Conservation (phyloP, 2,113 vertebrate species). For the Orientallactaga bullata region DNA sequence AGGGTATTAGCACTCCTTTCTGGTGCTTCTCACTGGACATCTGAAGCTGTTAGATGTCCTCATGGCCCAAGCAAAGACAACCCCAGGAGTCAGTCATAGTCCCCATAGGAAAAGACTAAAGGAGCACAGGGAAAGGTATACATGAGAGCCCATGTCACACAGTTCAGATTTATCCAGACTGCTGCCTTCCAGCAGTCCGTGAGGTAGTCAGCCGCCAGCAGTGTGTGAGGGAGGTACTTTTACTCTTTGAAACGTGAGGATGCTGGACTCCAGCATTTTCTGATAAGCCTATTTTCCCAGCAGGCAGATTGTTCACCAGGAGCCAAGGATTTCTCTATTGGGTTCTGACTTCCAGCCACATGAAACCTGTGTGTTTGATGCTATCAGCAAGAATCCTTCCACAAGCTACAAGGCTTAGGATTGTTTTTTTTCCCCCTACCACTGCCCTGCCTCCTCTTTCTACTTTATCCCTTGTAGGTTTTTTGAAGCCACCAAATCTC, state of each 20-base stretch:
- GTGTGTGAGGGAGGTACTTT: no score
- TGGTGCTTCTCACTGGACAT: not conserved
- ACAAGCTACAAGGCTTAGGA: not conserved
- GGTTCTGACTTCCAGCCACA: not conserved
- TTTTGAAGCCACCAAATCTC: not conserved
- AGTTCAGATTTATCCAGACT: no score
- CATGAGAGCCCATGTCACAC: rapidly evolving
- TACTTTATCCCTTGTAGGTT: not conserved
- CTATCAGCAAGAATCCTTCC: not conserved
- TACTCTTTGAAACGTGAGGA: not conserved
- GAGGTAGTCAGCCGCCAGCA: not conserved
- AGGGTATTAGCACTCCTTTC: not conserved
- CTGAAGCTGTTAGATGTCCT: not conserved
- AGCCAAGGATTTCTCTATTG: not conserved
- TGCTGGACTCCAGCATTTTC: not conserved
- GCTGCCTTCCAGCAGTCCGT: rapidly evolving
- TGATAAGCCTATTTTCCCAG: not conserved
- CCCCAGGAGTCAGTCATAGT: not conserved
- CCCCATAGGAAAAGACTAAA: not conserved
- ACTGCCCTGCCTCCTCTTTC: not conserved
- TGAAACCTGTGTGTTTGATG: no score
- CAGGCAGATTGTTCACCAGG: not conserved
- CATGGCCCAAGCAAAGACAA: not conserved
- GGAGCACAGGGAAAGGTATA: rapidly evolving
- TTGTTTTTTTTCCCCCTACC: not conserved